Evolutionary conservation across 2,888 invertebrate genomes (phyloP).

Genomic region (Caenorhabditis angaria): DNA sequence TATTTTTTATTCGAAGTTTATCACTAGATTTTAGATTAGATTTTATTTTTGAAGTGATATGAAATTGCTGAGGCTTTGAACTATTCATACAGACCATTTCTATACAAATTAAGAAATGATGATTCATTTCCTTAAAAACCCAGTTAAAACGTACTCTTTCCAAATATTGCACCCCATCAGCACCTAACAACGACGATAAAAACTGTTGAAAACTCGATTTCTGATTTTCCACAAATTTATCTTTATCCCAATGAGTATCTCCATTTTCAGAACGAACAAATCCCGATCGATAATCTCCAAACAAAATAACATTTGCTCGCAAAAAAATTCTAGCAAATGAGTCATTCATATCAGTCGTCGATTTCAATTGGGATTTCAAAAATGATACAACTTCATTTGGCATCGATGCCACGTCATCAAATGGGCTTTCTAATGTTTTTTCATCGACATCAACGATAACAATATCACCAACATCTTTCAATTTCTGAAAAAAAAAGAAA

Average conservation of each 20-base stretch:
- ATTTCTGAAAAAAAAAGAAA: conserved; percentile 6
- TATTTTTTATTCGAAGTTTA: too few species aligned
- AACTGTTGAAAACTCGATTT: conserved; percentile 45
- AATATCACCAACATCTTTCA: conserved; percentile 86
- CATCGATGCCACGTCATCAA: conserved; percentile 87
- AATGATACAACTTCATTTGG: conserved; percentile 81
- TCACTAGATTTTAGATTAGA: too few species aligned
- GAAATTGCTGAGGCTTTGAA: too few species aligned
- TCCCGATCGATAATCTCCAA: conserved; percentile 84
- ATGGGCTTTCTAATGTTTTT: conserved; percentile 85
- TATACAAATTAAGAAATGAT: too few species aligned
- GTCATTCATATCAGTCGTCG: conserved; percentile 83
- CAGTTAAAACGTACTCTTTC: too few species aligned
- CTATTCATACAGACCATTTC: too few species aligned
- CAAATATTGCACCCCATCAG: conserved; percentile 69
- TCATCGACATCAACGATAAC: conserved; percentile 92
- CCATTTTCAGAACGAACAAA: conserved; percentile 35
- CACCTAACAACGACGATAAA: conserved; percentile 49
- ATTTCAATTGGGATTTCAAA: conserved; percentile 82
- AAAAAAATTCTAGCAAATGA: conserved; percentile 92
- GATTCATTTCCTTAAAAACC: too few species aligned
- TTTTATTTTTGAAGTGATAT: too few species aligned
- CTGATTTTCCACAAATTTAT: conserved; percentile 54
- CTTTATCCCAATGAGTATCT: conserved; percentile 47
- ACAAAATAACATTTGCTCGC: conserved; percentile 87